Percentiles rank a stretch among this genome's conserved stretches.
phyloP scores from a whole-genome alignment of 2,113 vertebrate species.

The Casuarius casuarius region DNA sequence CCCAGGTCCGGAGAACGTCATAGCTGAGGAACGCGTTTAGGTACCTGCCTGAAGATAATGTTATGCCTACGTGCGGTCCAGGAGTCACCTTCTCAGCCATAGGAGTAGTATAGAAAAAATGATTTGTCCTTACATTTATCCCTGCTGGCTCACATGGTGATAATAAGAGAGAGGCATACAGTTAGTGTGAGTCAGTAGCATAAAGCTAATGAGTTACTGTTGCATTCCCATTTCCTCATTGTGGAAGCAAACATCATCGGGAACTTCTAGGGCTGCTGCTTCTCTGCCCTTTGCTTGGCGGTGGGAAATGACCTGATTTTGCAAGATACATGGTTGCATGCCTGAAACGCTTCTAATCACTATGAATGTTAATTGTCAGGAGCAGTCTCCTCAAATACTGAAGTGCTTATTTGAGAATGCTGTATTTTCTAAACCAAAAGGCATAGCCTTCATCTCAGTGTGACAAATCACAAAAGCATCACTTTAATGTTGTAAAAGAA shows the following conservation, averaged over 20 bases:
- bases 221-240: background rate
- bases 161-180: background rate
- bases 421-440: background rate
- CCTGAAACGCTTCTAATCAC: background rate
- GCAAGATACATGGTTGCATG: background rate
- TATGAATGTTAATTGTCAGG: background rate
- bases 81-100: background rate
- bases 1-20: background rate
- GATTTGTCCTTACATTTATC: background rate
- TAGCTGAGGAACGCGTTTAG: rapidly evolving
- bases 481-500: background rate
- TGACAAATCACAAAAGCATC: background rate
- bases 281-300: background rate
- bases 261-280: background rate
- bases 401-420: background rate
- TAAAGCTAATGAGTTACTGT: background rate
- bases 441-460: background rate
- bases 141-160: background rate
- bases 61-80: background rate
- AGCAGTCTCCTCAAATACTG: background rate
- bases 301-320: background rate
- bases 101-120: background rate
- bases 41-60: background rate
- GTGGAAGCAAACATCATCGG: background rate
- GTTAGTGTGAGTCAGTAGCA: background rate